These are phyloP conservation scores for Euphydryas editha DNA, from an alignment of 2,888 invertebrate genomes.

Conservation along the genomic window DNA sequence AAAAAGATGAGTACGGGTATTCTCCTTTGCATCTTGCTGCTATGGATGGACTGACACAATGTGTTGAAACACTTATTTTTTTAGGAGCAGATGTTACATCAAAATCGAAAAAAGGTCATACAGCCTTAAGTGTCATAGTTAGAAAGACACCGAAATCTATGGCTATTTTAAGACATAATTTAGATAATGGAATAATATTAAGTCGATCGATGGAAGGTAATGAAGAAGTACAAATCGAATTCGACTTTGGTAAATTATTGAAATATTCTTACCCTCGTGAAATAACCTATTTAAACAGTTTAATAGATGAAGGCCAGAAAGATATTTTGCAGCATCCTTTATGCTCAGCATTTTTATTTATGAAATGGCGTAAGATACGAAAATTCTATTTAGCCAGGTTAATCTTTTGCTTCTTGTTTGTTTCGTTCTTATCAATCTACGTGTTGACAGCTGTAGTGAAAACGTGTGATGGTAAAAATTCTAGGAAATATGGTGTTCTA, in stretches of 20 bases:
- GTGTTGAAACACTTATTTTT: slow-evolving; percentile 92
- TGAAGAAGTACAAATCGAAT: slow-evolving; percentile 91
- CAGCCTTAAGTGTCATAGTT: slow-evolving; percentile 92
- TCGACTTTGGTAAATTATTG: slow-evolving; percentile 91
- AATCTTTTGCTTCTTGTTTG: slow-evolving; percentile 91
- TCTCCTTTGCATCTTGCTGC: slow-evolving; percentile 94
- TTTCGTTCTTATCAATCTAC: slow-evolving; percentile 90
- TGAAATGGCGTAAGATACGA: slow-evolving; percentile 95
- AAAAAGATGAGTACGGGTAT: slow-evolving; percentile 92
- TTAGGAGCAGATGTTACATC: slow-evolving; percentile 94
- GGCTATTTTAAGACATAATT: slow-evolving; percentile 89
- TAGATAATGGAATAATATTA: slow-evolving; percentile 90
- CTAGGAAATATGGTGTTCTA: slow-evolving; percentile 80
- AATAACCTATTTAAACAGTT: slow-evolving; percentile 93
- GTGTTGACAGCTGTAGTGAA: slow-evolving; percentile 90
- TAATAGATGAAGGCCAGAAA: slow-evolving; percentile 94
- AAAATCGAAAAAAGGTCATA: slow-evolving; percentile 92
- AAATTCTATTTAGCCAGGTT: slow-evolving; percentile 93
- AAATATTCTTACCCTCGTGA: slow-evolving; percentile 93
- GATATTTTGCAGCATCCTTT: slow-evolving; percentile 93
- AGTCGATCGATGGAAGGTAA: slow-evolving; percentile 89
- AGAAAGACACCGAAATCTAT: slow-evolving; percentile 93
- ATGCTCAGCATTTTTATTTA: slow-evolving; percentile 93
- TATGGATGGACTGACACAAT: slow-evolving; percentile 91
- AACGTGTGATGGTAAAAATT: slow-evolving; percentile 83